Percentiles rank a stretch among this genome's conserved stretches.
phyloP scores from a whole-genome alignment of 2,797 vertebrate species.

The Molossus alvarezi region DNA sequence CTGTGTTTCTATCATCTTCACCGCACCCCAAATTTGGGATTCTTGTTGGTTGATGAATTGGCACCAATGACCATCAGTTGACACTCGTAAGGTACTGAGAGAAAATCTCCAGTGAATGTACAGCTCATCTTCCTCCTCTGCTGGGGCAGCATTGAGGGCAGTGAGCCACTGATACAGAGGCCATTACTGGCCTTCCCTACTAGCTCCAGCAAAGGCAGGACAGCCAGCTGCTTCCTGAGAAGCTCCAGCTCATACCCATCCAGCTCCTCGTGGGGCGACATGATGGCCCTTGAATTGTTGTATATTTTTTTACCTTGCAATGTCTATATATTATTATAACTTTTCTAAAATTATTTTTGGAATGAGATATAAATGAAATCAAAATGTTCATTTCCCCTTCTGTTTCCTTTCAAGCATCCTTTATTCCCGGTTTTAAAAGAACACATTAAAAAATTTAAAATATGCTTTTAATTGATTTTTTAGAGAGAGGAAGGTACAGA shows the following conservation, averaged over 20 bases:
- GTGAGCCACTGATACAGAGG: slow-evolving; percentile 80
- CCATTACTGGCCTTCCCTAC: not conserved
- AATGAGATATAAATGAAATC: slow-evolving; percentile 14
- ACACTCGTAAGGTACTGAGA: slow-evolving; percentile 84
- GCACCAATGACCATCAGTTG: not conserved
- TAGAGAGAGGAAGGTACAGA: not conserved
- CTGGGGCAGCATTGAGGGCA: slow-evolving; percentile 87
- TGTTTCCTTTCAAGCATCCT: slow-evolving; percentile 3
- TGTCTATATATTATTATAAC: not conserved
- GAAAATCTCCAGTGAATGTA: slow-evolving; percentile 92
- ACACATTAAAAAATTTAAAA: not conserved
- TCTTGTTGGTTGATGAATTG: not conserved
- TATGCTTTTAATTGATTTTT: not conserved
- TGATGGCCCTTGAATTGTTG: slow-evolving; percentile 61
- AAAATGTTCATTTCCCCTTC: not conserved
- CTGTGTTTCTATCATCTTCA: not conserved
- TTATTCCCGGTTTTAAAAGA: slow-evolving; percentile 53
- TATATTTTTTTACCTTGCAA: not conserved
- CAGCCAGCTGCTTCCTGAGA: slow-evolving; percentile 77
- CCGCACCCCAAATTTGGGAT: not conserved
- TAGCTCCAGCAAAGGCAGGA: slow-evolving; percentile 55
- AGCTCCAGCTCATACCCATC: slow-evolving; percentile 87
- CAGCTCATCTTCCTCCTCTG: slow-evolving; percentile 80
- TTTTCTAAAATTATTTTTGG: not conserved
- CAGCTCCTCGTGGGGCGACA: slow-evolving; percentile 87